Evolutionary conservation across 2,113 vertebrate genomes (phyloP).

Genomic region (Spea multiplicata): DNA sequence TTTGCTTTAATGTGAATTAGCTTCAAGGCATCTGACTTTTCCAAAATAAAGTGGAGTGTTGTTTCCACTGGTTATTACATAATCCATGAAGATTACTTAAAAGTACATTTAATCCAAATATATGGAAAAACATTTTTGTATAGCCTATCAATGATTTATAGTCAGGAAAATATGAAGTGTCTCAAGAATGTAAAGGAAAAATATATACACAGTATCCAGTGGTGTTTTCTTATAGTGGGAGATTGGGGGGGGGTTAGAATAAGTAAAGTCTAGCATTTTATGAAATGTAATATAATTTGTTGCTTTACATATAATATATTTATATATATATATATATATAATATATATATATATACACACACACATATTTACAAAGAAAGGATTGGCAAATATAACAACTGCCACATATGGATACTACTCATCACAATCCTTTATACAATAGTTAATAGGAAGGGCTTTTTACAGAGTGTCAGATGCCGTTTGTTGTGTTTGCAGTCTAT

Average conservation of each 20-base stretch:
- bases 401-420: conserved; percentile 10
- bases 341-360: too few relatives aligned
- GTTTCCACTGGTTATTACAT: conserved; percentile 27
- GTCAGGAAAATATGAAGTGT: too few relatives aligned
- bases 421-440: background rate
- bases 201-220: too few relatives aligned
- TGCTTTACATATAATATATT: background rate
- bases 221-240: too few relatives aligned
- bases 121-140: too few relatives aligned
- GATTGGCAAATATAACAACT: background rate
- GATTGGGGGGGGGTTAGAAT: too few relatives aligned
- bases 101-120: conserved; percentile 19
- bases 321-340: too few relatives aligned
- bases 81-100: conserved; percentile 38
- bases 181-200: too few relatives aligned
- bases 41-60: conserved; percentile 39
- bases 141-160: too few relatives aligned
- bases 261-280: too few relatives aligned
- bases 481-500: conserved; percentile 3
- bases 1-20: conserved; percentile 34
- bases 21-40: conserved; percentile 29
- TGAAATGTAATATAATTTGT: background rate
- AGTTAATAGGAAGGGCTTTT: background rate
- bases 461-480: background rate
- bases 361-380: background rate